Percentiles rank a stretch among this genome's conserved stretches.
Conservation (phyloP, 2,797 vertebrate species). For the Taenioides sp. region DNA sequence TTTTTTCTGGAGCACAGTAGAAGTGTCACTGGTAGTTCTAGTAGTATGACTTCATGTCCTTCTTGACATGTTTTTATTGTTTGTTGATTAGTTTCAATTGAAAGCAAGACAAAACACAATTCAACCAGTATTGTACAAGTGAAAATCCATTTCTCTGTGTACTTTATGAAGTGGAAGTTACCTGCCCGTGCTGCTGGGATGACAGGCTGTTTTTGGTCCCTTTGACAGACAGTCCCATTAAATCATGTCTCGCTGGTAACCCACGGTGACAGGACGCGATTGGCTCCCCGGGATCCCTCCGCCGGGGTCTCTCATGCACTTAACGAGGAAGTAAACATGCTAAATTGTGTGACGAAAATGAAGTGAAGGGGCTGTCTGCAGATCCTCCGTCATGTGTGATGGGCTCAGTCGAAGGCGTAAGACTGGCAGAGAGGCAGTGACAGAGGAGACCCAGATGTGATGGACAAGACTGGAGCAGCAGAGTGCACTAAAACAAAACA, state of each 20-base stretch:
- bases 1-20: neutral
- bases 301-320: constrained; percentile 71
- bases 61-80: constrained; percentile 52
- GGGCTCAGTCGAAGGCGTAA: constrained; percentile 25
- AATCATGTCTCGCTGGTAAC: constrained; percentile 74
- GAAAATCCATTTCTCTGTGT: constrained; percentile 39
- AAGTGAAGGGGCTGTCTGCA: constrained; percentile 54
- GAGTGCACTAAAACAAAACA: neutral
- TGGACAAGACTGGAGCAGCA: neutral
- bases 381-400: constrained; percentile 36
- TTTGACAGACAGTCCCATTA: constrained; percentile 81
- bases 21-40: neutral
- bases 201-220: constrained; percentile 67
- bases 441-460: neutral
- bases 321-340: constrained; percentile 80
- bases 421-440: constrained; percentile 1
- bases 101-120: neutral
- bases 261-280: constrained; percentile 70
- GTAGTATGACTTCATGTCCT: neutral
- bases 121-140: constrained; percentile 11
- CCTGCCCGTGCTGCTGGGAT: constrained; percentile 41
- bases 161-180: constrained; percentile 29
- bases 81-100: constrained; percentile 18
- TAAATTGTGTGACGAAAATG: constrained; percentile 71
- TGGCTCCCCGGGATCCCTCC: constrained; percentile 69